Percentiles rank a stretch among this genome's conserved stretches.
Evolutionary conservation across 2,113 vertebrate species (phyloP).

Genomic region (Myiopsitta monachus): DNA sequence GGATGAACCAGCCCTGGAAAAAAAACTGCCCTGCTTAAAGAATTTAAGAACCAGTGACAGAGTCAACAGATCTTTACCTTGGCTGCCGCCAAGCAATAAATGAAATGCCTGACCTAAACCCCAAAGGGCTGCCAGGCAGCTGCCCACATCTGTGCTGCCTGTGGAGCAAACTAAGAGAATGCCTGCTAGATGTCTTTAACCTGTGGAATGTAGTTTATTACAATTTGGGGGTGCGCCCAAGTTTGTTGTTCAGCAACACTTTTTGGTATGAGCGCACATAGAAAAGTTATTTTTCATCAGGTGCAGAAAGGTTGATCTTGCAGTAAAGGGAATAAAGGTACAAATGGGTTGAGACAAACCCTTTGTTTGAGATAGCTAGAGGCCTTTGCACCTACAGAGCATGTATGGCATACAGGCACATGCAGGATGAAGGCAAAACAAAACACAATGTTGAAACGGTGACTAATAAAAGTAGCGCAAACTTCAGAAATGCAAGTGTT

Average conservation of each 20-base stretch:
- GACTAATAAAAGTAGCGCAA: background rate
- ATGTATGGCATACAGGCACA: rapidly evolving
- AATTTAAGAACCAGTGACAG: background rate
- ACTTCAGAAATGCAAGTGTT: background rate
- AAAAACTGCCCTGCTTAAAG: background rate
- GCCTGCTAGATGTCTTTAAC: background rate
- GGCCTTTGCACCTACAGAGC: background rate
- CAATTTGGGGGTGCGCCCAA: background rate
- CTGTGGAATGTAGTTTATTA: background rate
- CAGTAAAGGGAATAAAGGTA: background rate
- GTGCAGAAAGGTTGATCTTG: background rate
- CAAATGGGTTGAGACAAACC: background rate
- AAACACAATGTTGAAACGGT: background rate
- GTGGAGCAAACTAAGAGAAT: background rate
- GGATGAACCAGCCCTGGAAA: background rate
- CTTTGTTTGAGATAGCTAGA: background rate
- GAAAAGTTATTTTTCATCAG: background rate
- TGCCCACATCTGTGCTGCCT: background rate
- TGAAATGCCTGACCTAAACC: background rate
- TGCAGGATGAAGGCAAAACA: background rate
- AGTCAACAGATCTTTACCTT: background rate
- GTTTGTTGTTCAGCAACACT: background rate
- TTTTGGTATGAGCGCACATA: background rate
- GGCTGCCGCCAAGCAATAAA: background rate
- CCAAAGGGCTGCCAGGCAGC: background rate